These are phyloP conservation scores for Otolemur crassicaudatus DNA, from an alignment of 2,797 vertebrate species.

Conservation along the genomic window DNA sequence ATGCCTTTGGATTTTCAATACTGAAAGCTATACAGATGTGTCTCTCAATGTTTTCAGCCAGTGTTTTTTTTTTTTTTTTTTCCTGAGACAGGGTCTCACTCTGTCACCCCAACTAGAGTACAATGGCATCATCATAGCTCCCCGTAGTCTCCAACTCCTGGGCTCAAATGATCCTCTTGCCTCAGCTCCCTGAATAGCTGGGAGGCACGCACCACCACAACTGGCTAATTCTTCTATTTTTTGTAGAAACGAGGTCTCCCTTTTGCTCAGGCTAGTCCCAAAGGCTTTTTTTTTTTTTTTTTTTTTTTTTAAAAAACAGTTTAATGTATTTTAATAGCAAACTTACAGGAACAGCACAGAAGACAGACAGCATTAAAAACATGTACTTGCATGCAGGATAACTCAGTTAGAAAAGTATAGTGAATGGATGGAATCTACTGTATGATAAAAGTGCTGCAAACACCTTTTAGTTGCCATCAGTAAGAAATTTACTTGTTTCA, in stretches of 20 bases:
- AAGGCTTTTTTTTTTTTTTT: too few relatives aligned
- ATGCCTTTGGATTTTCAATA: not conserved
- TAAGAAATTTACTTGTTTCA: constrained; percentile 87
- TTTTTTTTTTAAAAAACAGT: constrained; percentile 8
- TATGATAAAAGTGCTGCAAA: constrained; percentile 88
- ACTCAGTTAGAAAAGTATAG: constrained; percentile 88
- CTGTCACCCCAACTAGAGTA: too few relatives aligned
- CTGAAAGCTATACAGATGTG: not conserved
- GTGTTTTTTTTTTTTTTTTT: not conserved
- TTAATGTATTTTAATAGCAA: constrained; percentile 90
- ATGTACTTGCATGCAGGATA: constrained; percentile 87
- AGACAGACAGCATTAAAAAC: constrained; percentile 89
- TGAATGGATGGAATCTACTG: constrained; percentile 85
- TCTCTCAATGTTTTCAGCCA: not conserved
- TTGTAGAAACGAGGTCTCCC: too few relatives aligned
- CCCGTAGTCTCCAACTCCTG: too few relatives aligned
- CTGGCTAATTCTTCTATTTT: too few relatives aligned
- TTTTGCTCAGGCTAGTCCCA: too few relatives aligned
- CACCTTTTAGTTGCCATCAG: constrained; percentile 85
- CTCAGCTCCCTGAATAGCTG: too few relatives aligned
- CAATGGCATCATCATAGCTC: too few relatives aligned
- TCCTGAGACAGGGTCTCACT: not conserved
- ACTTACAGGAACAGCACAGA: constrained; percentile 89
- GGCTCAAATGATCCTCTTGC: too few relatives aligned
- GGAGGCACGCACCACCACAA: too few relatives aligned